Evolutionary conservation across 2,888 invertebrate species (phyloP).

Genomic region (Augiades crinisus): DNA sequence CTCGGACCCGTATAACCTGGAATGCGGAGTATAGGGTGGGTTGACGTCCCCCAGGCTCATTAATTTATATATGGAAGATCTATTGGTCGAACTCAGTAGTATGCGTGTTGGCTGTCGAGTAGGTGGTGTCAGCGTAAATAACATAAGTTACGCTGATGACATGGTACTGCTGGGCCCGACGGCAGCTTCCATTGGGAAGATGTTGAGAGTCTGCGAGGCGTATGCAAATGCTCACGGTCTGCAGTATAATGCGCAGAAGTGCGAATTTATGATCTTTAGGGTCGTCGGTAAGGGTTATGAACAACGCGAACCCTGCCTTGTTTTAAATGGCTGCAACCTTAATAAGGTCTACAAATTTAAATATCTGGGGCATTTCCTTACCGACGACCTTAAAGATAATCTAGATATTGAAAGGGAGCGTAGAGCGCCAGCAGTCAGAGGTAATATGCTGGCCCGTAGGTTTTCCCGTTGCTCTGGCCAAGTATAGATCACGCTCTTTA

Average conservation of each 20-base stretch:
- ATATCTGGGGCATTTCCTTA: neutral
- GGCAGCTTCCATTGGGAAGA: neutral
- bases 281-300: neutral
- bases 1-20: no score
- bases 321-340: neutral
- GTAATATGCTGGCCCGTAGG: neutral
- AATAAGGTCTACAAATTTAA: neutral
- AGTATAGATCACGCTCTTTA: neutral
- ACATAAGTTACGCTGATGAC: neutral
- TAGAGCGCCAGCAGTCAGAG: no score
- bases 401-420: no score
- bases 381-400: neutral
- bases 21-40: no score
- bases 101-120: neutral
- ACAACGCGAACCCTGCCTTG: neutral
- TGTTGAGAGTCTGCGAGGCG: neutral
- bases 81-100: neutral
- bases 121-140: neutral
- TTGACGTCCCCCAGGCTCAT: neutral
- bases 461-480: neutral
- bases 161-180: neutral
- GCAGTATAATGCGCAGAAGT: neutral
- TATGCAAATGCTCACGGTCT: neutral
- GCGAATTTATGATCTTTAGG: neutral
- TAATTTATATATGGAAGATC: neutral